Conservation (phyloP, 1,140 invertebrate species). For the Phymastichus coffea region DNA sequence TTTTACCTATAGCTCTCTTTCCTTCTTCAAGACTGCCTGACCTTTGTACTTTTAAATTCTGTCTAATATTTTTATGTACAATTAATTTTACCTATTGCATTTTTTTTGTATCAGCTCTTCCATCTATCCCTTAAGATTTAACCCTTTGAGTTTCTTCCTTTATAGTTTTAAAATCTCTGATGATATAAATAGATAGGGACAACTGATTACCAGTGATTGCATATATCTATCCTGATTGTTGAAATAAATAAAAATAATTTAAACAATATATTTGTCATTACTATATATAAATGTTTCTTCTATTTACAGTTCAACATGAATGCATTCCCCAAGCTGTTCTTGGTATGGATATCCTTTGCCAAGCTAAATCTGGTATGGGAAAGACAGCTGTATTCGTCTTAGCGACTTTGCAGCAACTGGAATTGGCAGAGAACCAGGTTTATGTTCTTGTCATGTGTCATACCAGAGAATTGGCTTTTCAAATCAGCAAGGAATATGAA, state of each 20-base stretch:
- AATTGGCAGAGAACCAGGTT: slow-evolving; percentile 93
- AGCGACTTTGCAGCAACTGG: slow-evolving; percentile 94
- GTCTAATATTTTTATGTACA: neutral
- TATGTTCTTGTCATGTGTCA: slow-evolving; percentile 98
- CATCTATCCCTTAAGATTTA: too few relatives aligned
- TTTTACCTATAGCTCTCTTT: too few relatives aligned
- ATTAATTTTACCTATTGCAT: too few relatives aligned
- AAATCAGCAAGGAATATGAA: slow-evolving; percentile 99
- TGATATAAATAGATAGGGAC: slow-evolving; percentile 51
- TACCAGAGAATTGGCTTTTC: slow-evolving; percentile 96
- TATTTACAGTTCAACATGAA: slow-evolving; percentile 91
- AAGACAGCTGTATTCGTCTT: slow-evolving; percentile 99
- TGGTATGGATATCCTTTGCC: slow-evolving; percentile 98
- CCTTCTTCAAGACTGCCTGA: too few relatives aligned
- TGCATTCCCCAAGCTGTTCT: slow-evolving; percentile 99
- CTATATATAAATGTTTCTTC: slow-evolving; percentile 24
- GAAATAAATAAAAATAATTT: neutral
- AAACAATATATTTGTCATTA: neutral
- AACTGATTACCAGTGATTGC: slow-evolving; percentile 42
- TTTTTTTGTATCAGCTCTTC: too few relatives aligned
- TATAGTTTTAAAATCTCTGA: slow-evolving; percentile 30
- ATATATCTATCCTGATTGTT: slow-evolving; percentile 35
- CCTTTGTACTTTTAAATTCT: too few relatives aligned
- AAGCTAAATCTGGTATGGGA: slow-evolving; percentile 99
- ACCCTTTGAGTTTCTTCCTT: too few relatives aligned